Evolutionary conservation across 1,140 invertebrate species (phyloP).

Genomic region (Bombus pascuorum): DNA sequence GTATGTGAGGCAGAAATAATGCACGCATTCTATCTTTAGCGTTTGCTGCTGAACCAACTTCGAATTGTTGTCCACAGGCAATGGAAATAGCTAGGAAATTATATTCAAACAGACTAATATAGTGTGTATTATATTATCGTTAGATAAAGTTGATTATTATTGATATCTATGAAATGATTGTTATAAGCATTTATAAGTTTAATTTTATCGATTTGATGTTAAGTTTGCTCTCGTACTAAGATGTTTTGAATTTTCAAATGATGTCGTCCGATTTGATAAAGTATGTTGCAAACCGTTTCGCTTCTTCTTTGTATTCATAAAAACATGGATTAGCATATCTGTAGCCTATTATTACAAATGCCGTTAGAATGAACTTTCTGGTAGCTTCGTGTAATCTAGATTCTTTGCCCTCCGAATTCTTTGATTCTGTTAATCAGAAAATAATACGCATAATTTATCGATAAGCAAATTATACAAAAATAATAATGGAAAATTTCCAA

Average conservation of each 20-base stretch:
- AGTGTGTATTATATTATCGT: neutral
- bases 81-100: neutral
- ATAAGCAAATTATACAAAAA: too few relatives aligned
- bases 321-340: too few relatives aligned
- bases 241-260: neutral
- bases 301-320: too few relatives aligned
- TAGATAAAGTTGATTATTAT: neutral
- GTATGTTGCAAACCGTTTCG: too few relatives aligned
- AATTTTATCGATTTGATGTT: neutral
- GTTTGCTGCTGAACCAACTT: constrained; percentile 10
- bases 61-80: neutral
- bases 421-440: too few relatives aligned
- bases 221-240: neutral
- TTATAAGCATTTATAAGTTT: neutral
- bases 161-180: too few relatives aligned
- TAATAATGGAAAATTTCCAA: too few relatives aligned
- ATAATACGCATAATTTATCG: too few relatives aligned
- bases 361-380: too few relatives aligned
- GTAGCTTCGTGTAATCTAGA: too few relatives aligned
- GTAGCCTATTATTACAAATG: too few relatives aligned
- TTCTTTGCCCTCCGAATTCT: too few relatives aligned
- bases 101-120: neutral
- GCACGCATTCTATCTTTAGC: constrained; percentile 12
- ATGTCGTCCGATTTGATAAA: neutral
- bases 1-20: constrained; percentile 58